Evolutionary conservation across 2,113 vertebrate genomes (phyloP).

Genomic region (Isichthys henryi): DNA sequence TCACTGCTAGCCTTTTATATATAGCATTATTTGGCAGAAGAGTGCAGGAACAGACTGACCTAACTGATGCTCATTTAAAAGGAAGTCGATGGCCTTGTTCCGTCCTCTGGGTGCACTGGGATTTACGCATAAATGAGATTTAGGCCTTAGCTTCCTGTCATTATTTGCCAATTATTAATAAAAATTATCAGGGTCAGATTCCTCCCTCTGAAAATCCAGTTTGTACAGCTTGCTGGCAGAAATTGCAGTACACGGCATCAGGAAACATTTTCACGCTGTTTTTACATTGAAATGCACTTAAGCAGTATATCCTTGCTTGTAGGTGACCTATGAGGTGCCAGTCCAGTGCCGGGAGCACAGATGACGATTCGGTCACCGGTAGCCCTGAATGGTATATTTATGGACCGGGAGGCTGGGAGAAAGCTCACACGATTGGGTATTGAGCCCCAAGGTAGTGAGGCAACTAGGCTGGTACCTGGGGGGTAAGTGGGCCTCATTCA

Average conservation of each 20-base stretch:
- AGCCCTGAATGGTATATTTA: neutral
- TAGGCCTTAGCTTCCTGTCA: neutral
- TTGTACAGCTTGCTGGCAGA: neutral
- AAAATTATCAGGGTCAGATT: neutral
- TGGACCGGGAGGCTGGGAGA: neutral
- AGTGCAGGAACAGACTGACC: neutral
- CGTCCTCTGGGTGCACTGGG: neutral
- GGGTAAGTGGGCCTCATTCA: neutral
- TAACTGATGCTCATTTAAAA: neutral
- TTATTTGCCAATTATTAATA: slow-evolving; percentile 6
- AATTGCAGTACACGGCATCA: neutral
- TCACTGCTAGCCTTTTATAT: neutral
- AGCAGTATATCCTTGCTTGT: neutral
- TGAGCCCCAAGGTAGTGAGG: neutral
- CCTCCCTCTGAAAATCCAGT: neutral
- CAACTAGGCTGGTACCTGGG: neutral
- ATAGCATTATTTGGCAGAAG: neutral
- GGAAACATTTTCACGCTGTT: neutral
- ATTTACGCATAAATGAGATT: neutral
- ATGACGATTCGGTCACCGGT: neutral
- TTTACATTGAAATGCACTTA: neutral
- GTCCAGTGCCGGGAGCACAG: neutral
- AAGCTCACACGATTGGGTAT: neutral
- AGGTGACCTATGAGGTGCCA: neutral
- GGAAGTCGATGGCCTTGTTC: neutral